phyloP scores from a whole-genome alignment of 1,140 invertebrate genomes.

The Brachionus calyciflorus region DNA sequence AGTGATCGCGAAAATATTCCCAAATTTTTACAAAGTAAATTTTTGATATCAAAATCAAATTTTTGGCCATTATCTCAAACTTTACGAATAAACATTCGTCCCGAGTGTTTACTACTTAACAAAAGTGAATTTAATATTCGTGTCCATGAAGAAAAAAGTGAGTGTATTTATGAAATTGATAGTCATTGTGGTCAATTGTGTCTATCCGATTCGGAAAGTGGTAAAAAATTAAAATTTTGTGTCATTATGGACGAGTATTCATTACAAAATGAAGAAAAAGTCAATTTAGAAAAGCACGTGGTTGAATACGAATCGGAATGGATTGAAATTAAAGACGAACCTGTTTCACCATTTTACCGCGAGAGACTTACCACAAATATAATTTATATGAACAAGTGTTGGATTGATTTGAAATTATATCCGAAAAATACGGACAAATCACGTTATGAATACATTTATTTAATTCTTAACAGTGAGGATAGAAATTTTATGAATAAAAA shows the following conservation, averaged over 20 bases:
- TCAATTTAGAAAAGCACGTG: not conserved
- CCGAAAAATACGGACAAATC: not conserved
- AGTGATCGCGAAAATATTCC: not conserved
- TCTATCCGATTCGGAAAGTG: not conserved
- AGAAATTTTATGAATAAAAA: slow-evolving; percentile 32
- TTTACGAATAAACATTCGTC: not conserved
- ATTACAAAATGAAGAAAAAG: not conserved
- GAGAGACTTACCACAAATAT: not conserved
- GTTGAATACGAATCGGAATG: slow-evolving; percentile 42
- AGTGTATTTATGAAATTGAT: not conserved
- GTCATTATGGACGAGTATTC: slow-evolving; percentile 3
- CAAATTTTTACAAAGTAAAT: slow-evolving; percentile 6
- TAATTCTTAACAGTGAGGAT: not conserved
- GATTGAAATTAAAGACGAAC: slow-evolving; percentile 41
- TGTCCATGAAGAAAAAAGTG: not conserved
- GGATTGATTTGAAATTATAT: slow-evolving; percentile 25
- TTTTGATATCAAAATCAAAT: not conserved
- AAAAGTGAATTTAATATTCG: slow-evolving; percentile 12
- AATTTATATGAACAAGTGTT: slow-evolving; percentile 33
- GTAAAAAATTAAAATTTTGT: slow-evolving; percentile 1
- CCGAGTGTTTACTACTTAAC: slow-evolving; percentile 14
- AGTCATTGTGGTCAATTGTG: not conserved
- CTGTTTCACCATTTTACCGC: slow-evolving; percentile 43
- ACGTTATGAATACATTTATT: slow-evolving; percentile 12
- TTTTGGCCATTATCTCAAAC: slow-evolving; percentile 36